Base-by-base conservation (phyloP, 2,113 vertebrate genomes). In the Synchiropus splendidus region DNA sequence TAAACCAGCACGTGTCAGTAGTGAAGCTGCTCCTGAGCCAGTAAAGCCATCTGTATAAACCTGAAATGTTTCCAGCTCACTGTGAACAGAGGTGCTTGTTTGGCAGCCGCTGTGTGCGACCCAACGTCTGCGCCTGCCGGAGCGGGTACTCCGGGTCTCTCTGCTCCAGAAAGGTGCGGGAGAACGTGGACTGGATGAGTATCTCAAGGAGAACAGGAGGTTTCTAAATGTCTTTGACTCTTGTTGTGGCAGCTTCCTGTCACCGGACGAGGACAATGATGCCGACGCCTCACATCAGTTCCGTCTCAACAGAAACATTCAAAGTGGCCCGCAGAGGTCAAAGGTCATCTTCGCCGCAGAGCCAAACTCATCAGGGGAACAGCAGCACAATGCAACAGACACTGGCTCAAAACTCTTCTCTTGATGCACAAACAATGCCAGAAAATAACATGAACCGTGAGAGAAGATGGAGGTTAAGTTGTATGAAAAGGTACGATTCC, bases 41-140 rank as follows among this genome's bases (percentile, higher is more conserved):
- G 12, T 21, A 12, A 41, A n/a, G 8, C 12, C 18, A 41, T 18
- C 18, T 12, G 4, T 21, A 41, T 12, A 13, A 6, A 21, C 18
- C 13, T 41, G 12, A n/a, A 6, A 41, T 18, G 13, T 41, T 40
- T 45, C 16, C 75, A 78, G 74, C 76, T 30, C 42, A 10, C 43
- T 84, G 63, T 55, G 73, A 88, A 44, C 72, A 82, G 41, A 84
- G 61, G 39, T 87, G 82, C 60, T 60, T 73, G 0, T 84, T 72
- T 40, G 75, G 78, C 18, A 82, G 76, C 44, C 74, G 72, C 10
- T 86, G 82, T 21, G 39, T 84, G 42, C 75, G 51, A 11, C 83
- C 86, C 1, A 89, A 83, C 13, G 54, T 85, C 50, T 91, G 85
- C 12, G 70, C 85, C 31, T 89, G 85, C 44, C 73, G 76, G 46